Conservation (phyloP, 2,797 vertebrate genomes). For the Miichthys miiuy region DNA sequence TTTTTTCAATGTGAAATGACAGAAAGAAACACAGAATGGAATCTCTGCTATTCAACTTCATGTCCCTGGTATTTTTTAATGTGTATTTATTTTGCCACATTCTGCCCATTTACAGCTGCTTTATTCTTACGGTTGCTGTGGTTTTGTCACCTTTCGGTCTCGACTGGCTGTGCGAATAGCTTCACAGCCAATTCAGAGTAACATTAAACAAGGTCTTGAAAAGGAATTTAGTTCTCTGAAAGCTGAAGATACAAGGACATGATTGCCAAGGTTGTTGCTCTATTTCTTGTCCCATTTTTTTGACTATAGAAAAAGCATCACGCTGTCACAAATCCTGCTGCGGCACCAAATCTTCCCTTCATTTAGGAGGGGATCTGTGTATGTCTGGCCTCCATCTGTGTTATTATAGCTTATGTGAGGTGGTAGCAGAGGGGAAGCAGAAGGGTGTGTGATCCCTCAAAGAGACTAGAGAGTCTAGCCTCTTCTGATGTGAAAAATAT, state of each 20-base stretch:
- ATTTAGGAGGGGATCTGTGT: neutral
- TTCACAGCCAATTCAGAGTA: neutral
- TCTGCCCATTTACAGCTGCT: neutral
- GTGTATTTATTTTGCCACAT: neutral
- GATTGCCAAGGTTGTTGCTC: conserved; percentile 13
- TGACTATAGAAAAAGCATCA: neutral
- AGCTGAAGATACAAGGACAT: conserved; percentile 9
- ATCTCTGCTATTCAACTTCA: neutral
- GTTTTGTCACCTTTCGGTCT: neutral
- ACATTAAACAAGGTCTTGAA: neutral
- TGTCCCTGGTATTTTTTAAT: neutral
- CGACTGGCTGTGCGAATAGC: neutral
- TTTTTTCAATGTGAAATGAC: neutral
- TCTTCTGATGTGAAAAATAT: neutral
- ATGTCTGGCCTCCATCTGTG: neutral
- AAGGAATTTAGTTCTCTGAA: conserved; percentile 9
- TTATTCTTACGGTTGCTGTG: neutral
- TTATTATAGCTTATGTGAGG: neutral
- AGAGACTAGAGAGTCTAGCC: neutral
- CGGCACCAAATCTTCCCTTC: conserved; percentile 2
- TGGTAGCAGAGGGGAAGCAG: neutral
- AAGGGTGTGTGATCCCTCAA: neutral
- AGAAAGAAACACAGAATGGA: neutral
- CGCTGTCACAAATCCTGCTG: neutral
- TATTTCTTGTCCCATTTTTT: conserved; percentile 6